These are phyloP conservation scores for Lanius collurio DNA, from an alignment of 2,113 vertebrate genomes.

Conservation along the genomic window DNA sequence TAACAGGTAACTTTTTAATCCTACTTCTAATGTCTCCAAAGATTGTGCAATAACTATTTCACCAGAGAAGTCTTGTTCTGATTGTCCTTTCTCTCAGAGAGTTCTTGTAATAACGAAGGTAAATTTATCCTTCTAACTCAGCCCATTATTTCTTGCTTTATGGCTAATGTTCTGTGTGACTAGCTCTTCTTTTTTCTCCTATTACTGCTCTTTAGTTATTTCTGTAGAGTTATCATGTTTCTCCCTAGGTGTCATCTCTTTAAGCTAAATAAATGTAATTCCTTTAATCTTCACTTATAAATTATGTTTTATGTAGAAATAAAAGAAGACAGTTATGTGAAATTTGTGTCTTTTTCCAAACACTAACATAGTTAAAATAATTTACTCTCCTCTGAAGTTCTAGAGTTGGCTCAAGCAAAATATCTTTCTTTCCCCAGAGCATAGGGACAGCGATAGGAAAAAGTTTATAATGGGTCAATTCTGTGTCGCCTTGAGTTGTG, in stretches of 20 bases:
- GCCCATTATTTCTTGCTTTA: neutral
- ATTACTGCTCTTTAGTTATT: neutral
- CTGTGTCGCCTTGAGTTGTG: neutral
- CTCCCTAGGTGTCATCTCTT: neutral
- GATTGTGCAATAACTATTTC: neutral
- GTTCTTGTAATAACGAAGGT: neutral
- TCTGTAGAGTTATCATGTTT: neutral
- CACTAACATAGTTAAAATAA: neutral
- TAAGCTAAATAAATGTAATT: neutral
- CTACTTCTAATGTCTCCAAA: neutral
- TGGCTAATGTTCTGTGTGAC: neutral
- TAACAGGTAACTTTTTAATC: neutral
- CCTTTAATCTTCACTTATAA: neutral
- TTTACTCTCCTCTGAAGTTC: neutral
- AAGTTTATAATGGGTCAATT: neutral
- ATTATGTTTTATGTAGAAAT: neutral
- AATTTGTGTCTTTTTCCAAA: neutral
- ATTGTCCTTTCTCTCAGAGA: neutral
- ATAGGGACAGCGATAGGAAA: neutral
- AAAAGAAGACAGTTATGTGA: neutral
- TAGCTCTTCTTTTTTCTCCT: neutral
- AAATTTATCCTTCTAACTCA: neutral
- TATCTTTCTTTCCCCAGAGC: neutral
- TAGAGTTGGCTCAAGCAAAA: neutral
- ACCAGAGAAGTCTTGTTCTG: neutral